Evolutionary conservation across 2,797 vertebrate species (phyloP).

Genomic region (Sebastes trivittatus): DNA sequence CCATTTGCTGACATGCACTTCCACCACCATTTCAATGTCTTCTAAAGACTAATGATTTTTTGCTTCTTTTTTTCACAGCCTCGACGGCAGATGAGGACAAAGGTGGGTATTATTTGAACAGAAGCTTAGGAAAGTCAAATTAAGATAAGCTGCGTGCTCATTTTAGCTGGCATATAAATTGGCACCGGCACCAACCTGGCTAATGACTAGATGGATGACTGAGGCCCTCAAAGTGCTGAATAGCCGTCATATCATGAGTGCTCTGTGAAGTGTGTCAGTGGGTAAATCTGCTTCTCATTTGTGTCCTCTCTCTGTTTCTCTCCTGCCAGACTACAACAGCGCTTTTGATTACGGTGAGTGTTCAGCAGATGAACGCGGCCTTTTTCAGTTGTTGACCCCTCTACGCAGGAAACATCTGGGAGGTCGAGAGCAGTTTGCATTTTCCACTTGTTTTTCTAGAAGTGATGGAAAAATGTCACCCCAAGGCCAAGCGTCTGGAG

Average conservation of each 20-base stretch:
- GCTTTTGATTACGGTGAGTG: slow-evolving; percentile 85
- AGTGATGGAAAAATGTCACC: slow-evolving; percentile 70
- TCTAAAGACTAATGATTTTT: slow-evolving; percentile 25
- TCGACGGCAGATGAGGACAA: slow-evolving; percentile 49
- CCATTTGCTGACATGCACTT: slow-evolving; percentile 31
- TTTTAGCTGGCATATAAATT: slow-evolving; percentile 30
- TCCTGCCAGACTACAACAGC: slow-evolving; percentile 74
- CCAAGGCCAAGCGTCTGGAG: slow-evolving; percentile 28
- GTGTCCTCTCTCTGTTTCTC: slow-evolving; percentile 45
- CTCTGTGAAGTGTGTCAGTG: slow-evolving; percentile 53
- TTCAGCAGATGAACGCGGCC: slow-evolving; percentile 7
- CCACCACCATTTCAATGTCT: slow-evolving; percentile 11
- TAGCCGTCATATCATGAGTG: slow-evolving; percentile 38
- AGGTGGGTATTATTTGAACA: slow-evolving; percentile 64
- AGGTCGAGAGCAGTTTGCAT: slow-evolving; percentile 50
- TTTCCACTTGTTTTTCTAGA: slow-evolving; percentile 57
- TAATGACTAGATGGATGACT: slow-evolving; percentile 39
- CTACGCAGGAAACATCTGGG: slow-evolving; percentile 72
- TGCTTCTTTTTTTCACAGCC: slow-evolving; percentile 40
- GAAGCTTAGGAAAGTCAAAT: slow-evolving; percentile 41
- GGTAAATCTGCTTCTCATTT: slow-evolving; percentile 50
- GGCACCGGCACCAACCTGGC: slow-evolving; percentile 6
- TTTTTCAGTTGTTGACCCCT: slow-evolving; percentile 41
- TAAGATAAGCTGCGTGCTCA: slow-evolving; percentile 24
- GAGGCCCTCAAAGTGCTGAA: slow-evolving; percentile 36